These are phyloP conservation scores for Apostichopus californicus DNA, from an alignment of 35 echinoderm and acorn worm genomes.

Conservation along the genomic window DNA sequence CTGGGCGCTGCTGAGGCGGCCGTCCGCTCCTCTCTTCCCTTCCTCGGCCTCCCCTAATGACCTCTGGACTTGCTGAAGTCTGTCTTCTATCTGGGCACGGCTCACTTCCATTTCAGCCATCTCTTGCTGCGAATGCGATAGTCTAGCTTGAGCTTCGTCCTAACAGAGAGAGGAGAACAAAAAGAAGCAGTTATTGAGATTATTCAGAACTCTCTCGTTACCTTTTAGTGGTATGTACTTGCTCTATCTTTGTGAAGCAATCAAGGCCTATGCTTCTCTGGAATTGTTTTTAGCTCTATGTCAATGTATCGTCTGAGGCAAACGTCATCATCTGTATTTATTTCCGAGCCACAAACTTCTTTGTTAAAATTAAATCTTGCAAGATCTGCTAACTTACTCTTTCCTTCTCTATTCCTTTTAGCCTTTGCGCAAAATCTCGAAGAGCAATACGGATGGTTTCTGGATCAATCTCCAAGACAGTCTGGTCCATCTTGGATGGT, in stretches of 20 bases:
- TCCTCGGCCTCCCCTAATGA: conserved; percentile 90
- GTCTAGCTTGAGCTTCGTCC: conserved; percentile 80
- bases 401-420: conserved; percentile 88
- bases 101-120: conserved; percentile 80
- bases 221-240: too few relatives aligned
- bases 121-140: conserved; percentile 74
- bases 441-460: conserved; percentile 90
- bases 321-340: too few relatives aligned
- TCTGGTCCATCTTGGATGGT: conserved; percentile 83
- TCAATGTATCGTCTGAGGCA: too few relatives aligned
- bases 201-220: too few relatives aligned
- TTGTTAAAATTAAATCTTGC: too few relatives aligned
- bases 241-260: too few relatives aligned
- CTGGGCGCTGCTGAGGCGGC: conserved; percentile 92
- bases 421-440: conserved; percentile 87
- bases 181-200: too few relatives aligned
- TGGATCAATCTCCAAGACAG: conserved; percentile 95
- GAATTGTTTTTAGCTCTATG: too few relatives aligned
- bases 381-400: conserved; percentile 59
- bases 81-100: conserved; percentile 68
- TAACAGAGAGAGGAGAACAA: conserved; percentile 20
- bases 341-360: too few relatives aligned
- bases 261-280: too few relatives aligned
- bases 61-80: conserved; percentile 86
- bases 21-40: conserved; percentile 94